Base-by-base conservation (phyloP, 2,113 vertebrate species). In the Syngnathoides biaculeatus region DNA sequence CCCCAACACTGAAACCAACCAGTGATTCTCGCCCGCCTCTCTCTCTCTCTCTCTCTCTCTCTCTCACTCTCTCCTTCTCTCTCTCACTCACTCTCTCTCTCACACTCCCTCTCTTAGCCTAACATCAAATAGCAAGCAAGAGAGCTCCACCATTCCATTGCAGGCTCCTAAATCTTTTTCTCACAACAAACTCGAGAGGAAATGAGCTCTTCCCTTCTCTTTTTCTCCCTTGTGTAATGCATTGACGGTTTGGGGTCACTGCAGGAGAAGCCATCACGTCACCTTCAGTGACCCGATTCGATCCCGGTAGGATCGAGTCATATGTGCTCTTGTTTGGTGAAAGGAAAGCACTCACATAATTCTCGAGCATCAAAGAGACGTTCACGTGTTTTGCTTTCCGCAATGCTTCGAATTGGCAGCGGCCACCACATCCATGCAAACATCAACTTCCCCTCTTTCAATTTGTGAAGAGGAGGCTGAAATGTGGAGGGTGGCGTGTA, bases 51-150 rank as follows among this genome's bases (percentile, higher is more conserved):
- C 72, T 40, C 39, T 40, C 39, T 40, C 10, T 40, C 5, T 40
- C 47, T 10, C 19, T n/a, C 47, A 20, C 47, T 10, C 19, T 48
- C 47, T n/a, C 47, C n/a, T 19, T 50, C 47, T 50, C 71, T 53
- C 83, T 80, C 92, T 87, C 90, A 73, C 86, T 67, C 66, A 65
- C 74, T 64, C 86, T 83, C 91, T 88, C 90, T 62, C 84, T 71
- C 86, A 86, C 75, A 80, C 82, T 55, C 27, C 50, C 71, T 69
- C 77, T 64, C 27, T 87, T 91, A 65, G 7, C 45, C 45, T 47
- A 47, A 90, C 92, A 94, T 94, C 92, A 94, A 93, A 94, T 92
- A 72, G 89, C 82, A 77, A 89, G 85, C 87, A 80, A 81, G 77
- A 87, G 84, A 79, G 71, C 79, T 87, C 71, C 84, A 73, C 88